Evolutionary conservation across 2,888 invertebrate species (phyloP), one percentile per base, ranked within the genome.

Genomic region (Eubasilissa splendida): DNA sequence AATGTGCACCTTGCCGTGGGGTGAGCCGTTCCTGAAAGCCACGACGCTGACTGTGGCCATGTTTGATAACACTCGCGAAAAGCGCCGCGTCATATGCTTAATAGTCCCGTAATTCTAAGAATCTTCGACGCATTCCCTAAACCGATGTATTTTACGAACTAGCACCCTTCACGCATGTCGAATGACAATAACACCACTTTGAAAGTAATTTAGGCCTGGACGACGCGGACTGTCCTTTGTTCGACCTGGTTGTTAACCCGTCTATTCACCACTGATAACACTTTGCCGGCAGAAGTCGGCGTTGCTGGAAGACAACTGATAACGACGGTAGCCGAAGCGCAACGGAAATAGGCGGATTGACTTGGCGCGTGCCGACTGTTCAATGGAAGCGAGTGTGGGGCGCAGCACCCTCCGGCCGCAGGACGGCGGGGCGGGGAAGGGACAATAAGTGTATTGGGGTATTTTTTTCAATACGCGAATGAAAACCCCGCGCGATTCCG

Each of bases 31-130:
- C 86, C 92, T 91, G 88, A 90, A 91, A 86, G 91, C 91, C 83
- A 92, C 92, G 83, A 92, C 91, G 86, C 91, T 91, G 85, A 92
- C 89, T 84, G 92, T 90, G 86, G 91, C 91, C 91, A 91, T 91
- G 88, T 88, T 87, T 80, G 60, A 65, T 60, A 33, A 56, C 68
- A 77, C 77, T 52, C 4, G 58, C 54, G 63, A 77, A 68, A 77
- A 73, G 4, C 60, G 70, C 80, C 70, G 63, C 66, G 71, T 79
- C 74, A 73, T 74, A 33, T 42, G 14, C 54, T 65, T 33, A 59
- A 60, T 63, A 59, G 52, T 66, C 68, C 59, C 52, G n/a, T n/a
- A 74, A 31, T 79, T 79, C 54, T 11, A 10, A 79, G 52, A 54
- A 65, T 22, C 3, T n/a, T 53, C 3, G 8, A 22, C 33, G 53